Evolutionary conservation across 1,140 invertebrate species (phyloP).

Genomic region (Brachionus koreanus): DNA sequence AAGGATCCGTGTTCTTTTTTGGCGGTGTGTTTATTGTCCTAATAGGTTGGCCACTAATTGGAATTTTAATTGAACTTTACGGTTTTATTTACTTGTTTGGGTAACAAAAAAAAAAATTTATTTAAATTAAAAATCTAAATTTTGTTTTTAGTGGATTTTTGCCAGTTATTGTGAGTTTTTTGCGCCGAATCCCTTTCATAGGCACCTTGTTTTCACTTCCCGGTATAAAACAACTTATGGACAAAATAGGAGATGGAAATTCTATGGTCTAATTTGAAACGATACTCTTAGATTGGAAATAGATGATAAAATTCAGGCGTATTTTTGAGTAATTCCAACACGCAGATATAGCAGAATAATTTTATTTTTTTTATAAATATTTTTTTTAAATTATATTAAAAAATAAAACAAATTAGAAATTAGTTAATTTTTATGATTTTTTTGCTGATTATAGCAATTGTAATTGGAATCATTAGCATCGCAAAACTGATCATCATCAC

Average conservation of each 20-base stretch:
- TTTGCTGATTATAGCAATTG: neutral
- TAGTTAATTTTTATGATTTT: neutral
- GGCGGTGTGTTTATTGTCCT: conserved; percentile 88
- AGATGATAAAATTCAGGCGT: neutral
- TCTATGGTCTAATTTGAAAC: conserved; percentile 33
- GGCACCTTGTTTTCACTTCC: conserved; percentile 65
- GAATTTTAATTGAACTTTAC: conserved; percentile 88
- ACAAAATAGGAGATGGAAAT: conserved; percentile 31
- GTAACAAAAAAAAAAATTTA: conserved; percentile 51
- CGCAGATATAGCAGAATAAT: neutral
- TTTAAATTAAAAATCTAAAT: neutral
- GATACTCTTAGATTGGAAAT: neutral
- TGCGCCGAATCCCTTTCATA: conserved; percentile 65
- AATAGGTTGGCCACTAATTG: conserved; percentile 89
- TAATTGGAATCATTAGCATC: neutral
- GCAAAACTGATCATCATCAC: neutral
- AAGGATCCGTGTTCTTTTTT: conserved; percentile 84
- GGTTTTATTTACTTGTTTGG: conserved; percentile 66
- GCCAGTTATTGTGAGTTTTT: conserved; percentile 66
- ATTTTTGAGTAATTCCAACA: neutral
- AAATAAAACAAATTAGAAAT: neutral
- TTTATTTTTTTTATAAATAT: neutral
- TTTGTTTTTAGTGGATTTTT: conserved; percentile 64
- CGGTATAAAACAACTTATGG: conserved; percentile 62
- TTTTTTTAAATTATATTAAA: neutral